These are phyloP conservation scores for Eupsilia transversa DNA, from an alignment of 2,888 invertebrate genomes.

Conservation along the genomic window DNA sequence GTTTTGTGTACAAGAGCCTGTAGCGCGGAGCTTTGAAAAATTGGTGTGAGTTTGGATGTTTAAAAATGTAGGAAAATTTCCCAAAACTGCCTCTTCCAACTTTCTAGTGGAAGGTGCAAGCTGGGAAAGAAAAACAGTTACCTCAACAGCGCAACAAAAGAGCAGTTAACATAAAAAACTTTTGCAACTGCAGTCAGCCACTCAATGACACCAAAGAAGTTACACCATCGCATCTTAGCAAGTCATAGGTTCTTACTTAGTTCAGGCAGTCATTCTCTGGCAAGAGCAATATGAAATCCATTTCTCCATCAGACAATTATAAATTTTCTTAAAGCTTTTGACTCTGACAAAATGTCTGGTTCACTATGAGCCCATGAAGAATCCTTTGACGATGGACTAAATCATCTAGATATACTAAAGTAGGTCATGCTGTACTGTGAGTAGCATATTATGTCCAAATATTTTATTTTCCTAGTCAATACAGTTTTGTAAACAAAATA, in stretches of 20 bases:
- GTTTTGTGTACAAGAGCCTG: neutral
- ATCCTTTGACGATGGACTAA: neutral
- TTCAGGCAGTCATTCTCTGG: neutral
- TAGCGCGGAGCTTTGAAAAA: no score
- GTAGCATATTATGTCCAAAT: constrained; percentile 16
- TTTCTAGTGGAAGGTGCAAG: neutral
- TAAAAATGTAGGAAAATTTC: neutral
- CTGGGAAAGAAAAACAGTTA: neutral
- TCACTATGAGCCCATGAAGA: neutral
- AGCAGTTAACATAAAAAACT: neutral
- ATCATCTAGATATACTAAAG: neutral
- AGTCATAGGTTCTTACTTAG: neutral
- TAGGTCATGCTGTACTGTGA: neutral
- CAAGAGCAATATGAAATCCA: neutral
- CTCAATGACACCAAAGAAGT: neutral
- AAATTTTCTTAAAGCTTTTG: neutral
- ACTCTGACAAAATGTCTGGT: neutral
- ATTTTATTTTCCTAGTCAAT: constrained; percentile 22
- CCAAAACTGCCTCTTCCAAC: neutral
- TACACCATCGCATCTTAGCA: neutral
- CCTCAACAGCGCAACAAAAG: neutral
- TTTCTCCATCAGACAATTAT: neutral
- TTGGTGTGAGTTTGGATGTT: no score
- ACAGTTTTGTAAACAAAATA: neutral
- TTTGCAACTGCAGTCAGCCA: neutral